Base-by-base conservation (phyloP, 1,140 invertebrate species). In the Eueides isabella region DNA sequence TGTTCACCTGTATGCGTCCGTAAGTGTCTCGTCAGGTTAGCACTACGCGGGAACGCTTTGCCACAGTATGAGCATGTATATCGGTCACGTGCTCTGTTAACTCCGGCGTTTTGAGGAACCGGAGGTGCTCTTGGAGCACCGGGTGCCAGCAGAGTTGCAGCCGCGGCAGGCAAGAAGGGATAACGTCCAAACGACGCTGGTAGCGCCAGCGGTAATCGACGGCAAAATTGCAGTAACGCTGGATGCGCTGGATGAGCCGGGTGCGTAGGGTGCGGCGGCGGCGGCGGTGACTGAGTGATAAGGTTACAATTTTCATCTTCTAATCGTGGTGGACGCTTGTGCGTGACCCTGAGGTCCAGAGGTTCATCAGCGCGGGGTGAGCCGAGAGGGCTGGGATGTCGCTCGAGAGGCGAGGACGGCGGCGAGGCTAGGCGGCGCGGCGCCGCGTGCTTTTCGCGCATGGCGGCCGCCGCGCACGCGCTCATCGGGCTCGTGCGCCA, bases 31-130 rank as follows among this genome's bases (percentile, higher is more conserved):
- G 99, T 99, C 48, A 99, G 94, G 92, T 99, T 99, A 11, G 99
- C 99, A 30, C 98, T 99, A n/a, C 99, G 95, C 0, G 99, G 99
- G 88, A 99, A 99, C 5, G 97, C 97, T 91, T 99, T 99, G 9
- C 98, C 98, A 90, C 99, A 99, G 93, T 98, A 99, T 88, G 99
- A 99, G 93, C 99, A 99, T 3, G 98, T 97, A 93, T 99, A 99
- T 38, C 98, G 95, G 90, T 99, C 99, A 84, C 97, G 96, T 14
- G 96, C 95, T 83, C 97, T 95, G 16, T 95, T 93, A 2, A 94
- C 94, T 5, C 94, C 92, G 2, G 94, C 90, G 72, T 94, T 94
- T 0, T 92, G 89, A 1, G 94, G 93, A 28, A 89, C 77, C 19
- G 94, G 85, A 11, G 91, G 93, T 12, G 94, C 89, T 55, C 90